These are phyloP conservation scores for Orthosia incerta DNA, from an alignment of 2,888 invertebrate genomes.

Conservation along the genomic window DNA sequence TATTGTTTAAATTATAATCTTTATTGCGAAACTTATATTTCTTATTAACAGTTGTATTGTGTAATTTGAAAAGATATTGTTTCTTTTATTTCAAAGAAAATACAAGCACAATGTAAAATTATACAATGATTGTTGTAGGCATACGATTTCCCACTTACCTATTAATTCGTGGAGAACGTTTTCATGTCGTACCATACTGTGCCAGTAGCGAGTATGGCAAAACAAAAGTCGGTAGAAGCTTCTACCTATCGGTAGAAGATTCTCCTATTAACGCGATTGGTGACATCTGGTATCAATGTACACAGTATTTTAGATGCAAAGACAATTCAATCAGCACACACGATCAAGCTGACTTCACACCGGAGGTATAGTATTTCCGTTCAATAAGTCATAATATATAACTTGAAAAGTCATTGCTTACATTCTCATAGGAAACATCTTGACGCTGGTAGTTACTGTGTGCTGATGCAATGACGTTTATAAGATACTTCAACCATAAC, in stretches of 20 bases:
- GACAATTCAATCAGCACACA: no score
- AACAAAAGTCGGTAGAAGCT: slow-evolving; percentile 12
- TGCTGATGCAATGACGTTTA: not conserved
- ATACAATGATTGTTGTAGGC: slow-evolving; percentile 30
- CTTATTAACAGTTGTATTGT: slow-evolving; percentile 10
- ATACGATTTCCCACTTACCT: slow-evolving; percentile 16
- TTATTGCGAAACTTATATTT: slow-evolving; percentile 6
- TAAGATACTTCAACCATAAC: not conserved
- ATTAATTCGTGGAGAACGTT: slow-evolving; percentile 12
- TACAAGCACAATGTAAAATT: slow-evolving; percentile 5
- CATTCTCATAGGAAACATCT: not conserved
- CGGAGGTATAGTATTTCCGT: not conserved
- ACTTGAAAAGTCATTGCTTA: not conserved
- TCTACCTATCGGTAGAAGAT: no score
- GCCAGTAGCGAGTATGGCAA: slow-evolving; percentile 33
- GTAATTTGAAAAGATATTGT: not conserved
- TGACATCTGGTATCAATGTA: not conserved
- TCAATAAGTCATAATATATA: not conserved
- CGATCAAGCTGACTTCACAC: not conserved
- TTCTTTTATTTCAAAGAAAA: slow-evolving; percentile 19
- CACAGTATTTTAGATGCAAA: not conserved
- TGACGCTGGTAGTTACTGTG: not conserved
- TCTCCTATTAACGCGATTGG: not conserved
- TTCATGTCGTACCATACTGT: slow-evolving; percentile 39
- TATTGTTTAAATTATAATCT: slow-evolving; percentile 11